Evolutionary conservation across 1,140 invertebrate genomes (phyloP).

Genomic region (Triops cancriformis): DNA sequence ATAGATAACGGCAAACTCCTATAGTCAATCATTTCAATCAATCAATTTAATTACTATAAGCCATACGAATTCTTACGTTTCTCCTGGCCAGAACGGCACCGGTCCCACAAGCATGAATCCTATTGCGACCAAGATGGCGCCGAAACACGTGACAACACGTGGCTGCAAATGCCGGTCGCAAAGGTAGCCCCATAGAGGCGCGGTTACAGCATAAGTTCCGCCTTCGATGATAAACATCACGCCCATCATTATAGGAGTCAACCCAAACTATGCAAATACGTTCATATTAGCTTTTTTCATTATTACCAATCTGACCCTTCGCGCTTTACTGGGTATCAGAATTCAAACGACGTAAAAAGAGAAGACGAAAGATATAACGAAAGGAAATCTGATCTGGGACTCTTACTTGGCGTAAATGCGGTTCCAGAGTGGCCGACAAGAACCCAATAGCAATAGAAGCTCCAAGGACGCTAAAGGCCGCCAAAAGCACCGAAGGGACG

Average conservation of each 20-base stretch:
- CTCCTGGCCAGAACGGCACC: conserved; percentile 55
- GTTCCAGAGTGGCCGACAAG: conserved; percentile 68
- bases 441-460: conserved; percentile 74
- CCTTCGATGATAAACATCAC: conserved; percentile 82
- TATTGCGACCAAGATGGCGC: conserved; percentile 52
- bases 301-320: too few species aligned
- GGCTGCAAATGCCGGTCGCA: conserved; percentile 58
- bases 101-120: conserved; percentile 66
- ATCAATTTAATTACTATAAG: not conserved
- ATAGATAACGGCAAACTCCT: conserved; percentile 24
- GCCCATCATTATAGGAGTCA: conserved; percentile 64
- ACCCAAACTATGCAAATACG: conserved; percentile 52
- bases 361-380: not conserved
- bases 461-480: conserved; percentile 57
- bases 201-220: conserved; percentile 68
- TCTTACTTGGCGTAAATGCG: conserved; percentile 59
- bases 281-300: too few species aligned
- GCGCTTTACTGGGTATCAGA: too few species aligned
- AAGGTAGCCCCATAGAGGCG: conserved; percentile 69
- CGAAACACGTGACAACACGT: conserved; percentile 57
- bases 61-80: conserved; percentile 45
- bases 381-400: too few species aligned
- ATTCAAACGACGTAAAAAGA: conserved; percentile 31
- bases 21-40: conserved; percentile 15
- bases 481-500: conserved; percentile 58